phyloP scores from a whole-genome alignment of 2,888 invertebrate genomes.

The Cotesia congregata region DNA sequence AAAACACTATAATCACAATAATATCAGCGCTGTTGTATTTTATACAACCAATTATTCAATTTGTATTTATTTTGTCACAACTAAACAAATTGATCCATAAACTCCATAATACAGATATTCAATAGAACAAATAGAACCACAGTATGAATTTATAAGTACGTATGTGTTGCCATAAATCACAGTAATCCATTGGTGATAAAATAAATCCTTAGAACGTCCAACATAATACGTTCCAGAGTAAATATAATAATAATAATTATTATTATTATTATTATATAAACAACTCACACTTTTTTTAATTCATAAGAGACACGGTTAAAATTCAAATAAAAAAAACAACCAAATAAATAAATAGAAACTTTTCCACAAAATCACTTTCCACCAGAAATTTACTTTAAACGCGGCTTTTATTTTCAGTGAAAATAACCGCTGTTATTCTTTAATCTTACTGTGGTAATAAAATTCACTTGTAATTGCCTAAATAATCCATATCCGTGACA shows the following conservation, averaged over 20 bases:
- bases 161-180: background rate
- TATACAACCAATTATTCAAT: no score
- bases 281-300: background rate
- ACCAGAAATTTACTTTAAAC: background rate
- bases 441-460: background rate
- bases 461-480: background rate
- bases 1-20: background rate
- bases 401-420: background rate
- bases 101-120: background rate
- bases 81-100: background rate
- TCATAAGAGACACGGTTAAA: background rate
- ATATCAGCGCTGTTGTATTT: background rate
- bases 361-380: background rate
- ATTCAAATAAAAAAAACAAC: background rate
- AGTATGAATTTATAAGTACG: background rate
- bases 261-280: background rate
- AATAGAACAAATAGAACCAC: background rate
- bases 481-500: slow-evolving; percentile 6
- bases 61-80: background rate
- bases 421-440: background rate
- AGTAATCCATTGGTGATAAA: slow-evolving; percentile 1
- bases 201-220: background rate
- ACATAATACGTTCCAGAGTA: background rate
- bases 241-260: background rate
- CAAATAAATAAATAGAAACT: background rate